These are phyloP conservation scores for Enteromius viviparus DNA, from an alignment of 2,797 vertebrate genomes.

Conservation along the genomic window DNA sequence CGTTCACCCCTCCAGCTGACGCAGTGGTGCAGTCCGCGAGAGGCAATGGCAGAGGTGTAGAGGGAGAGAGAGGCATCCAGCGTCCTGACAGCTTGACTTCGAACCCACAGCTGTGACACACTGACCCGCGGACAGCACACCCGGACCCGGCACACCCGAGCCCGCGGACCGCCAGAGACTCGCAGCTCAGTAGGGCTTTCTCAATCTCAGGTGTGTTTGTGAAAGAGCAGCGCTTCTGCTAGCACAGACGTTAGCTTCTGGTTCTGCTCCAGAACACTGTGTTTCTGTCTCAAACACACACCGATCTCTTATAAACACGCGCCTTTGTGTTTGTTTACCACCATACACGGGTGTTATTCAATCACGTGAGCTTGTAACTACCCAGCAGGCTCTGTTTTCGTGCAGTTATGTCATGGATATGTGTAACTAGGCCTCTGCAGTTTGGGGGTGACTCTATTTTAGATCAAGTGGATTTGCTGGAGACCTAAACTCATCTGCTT, in stretches of 20 bases:
- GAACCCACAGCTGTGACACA: constrained; percentile 67
- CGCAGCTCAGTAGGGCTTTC: constrained; percentile 43
- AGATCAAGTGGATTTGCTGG: background rate
- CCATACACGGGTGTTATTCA: background rate
- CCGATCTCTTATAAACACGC: background rate
- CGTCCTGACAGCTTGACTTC: constrained; percentile 80
- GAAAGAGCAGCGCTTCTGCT: constrained; percentile 21
- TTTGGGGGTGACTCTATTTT: constrained; percentile 24
- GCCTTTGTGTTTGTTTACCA: background rate
- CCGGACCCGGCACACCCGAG: constrained; percentile 49
- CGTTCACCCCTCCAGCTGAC: constrained; percentile 62
- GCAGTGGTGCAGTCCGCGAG: constrained; percentile 68
- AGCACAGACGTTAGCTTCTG: constrained; percentile 37
- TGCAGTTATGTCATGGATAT: background rate
- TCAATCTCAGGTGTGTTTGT: constrained; percentile 56
- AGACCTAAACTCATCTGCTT: background rate
- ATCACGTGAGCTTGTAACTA: background rate
- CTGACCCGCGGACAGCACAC: constrained; percentile 71
- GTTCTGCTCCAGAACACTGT: background rate
- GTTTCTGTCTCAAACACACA: constrained; percentile 10
- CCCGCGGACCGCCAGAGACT: constrained; percentile 15
- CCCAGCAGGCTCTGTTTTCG: background rate
- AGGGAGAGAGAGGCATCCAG: constrained; percentile 75
- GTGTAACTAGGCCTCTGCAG: constrained; percentile 44
- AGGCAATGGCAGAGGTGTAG: constrained; percentile 74